Evolutionary conservation across 2,797 vertebrate species (phyloP).

Genomic region (Xerus rutilus): DNA sequence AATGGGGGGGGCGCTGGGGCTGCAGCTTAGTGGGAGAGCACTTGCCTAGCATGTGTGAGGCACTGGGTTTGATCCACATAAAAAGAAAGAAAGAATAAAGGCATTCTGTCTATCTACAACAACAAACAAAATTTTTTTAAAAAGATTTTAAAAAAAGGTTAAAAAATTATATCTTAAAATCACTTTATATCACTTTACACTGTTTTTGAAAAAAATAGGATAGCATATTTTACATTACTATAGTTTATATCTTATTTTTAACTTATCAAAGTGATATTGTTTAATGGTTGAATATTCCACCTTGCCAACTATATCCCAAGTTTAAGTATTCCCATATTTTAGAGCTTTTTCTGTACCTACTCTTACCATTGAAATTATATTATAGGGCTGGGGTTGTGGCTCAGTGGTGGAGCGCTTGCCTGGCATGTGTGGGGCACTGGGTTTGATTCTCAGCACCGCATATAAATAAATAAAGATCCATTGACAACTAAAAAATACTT

Average conservation of each 20-base stretch:
- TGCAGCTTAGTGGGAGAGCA: background rate
- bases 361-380: background rate
- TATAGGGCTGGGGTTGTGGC: background rate
- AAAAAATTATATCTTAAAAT: background rate
- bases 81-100: background rate
- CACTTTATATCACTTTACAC: background rate
- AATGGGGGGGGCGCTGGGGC: background rate
- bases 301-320: background rate
- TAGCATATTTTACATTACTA: background rate
- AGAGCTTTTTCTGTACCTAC: background rate
- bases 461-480: no score
- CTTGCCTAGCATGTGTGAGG: background rate
- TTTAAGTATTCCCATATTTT: background rate
- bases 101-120: no score
- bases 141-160: no score
- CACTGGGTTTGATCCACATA: no score
- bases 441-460: no score
- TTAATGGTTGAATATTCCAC: background rate
- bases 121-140: background rate
- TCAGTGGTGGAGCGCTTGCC: no score
- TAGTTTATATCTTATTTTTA: background rate
- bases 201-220: slow-evolving; percentile 41
- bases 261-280: background rate
- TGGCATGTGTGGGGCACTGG: no score
- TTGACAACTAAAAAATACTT: no score